phyloP scores from a whole-genome alignment of 2,888 invertebrate species.

The Byasa hedistus region DNA sequence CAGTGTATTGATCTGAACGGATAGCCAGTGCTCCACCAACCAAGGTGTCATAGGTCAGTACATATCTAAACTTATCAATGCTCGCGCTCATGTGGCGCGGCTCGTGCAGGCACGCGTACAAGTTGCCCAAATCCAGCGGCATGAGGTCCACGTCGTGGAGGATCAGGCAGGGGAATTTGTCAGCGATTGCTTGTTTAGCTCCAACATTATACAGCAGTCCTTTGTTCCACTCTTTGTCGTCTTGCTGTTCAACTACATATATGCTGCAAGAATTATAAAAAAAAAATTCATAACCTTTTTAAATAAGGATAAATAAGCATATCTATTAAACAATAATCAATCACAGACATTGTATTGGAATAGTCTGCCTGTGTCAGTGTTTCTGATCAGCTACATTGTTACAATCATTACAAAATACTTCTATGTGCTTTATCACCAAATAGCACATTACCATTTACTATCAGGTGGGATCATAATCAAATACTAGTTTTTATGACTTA shows the following conservation, averaged over 20 bases:
- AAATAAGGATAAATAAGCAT: neutral
- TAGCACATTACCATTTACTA: too few relatives aligned
- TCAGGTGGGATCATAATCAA: too few relatives aligned
- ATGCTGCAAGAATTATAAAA: slow-evolving; percentile 74
- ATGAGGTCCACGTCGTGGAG: slow-evolving; percentile 95
- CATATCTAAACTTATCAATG: slow-evolving; percentile 85
- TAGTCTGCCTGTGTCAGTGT: too few relatives aligned
- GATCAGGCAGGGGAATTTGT: slow-evolving; percentile 89
- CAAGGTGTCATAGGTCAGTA: slow-evolving; percentile 47
- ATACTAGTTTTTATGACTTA: too few relatives aligned
- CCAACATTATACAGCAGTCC: slow-evolving; percentile 94
- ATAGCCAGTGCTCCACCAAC: slow-evolving; percentile 70
- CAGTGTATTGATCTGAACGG: slow-evolving; percentile 52
- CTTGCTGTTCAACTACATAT: slow-evolving; percentile 90
- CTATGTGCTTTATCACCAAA: too few relatives aligned
- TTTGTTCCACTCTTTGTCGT: slow-evolving; percentile 89
- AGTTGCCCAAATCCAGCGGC: slow-evolving; percentile 88
- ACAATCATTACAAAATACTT: too few relatives aligned
- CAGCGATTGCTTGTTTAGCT: slow-evolving; percentile 85
- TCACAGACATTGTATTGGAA: too few relatives aligned
- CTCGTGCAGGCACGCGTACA: slow-evolving; percentile 88
- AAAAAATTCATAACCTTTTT: neutral
- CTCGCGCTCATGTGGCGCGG: slow-evolving; percentile 95
- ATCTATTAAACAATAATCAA: too few relatives aligned
- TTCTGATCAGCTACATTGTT: too few relatives aligned